Evolutionary conservation across 1,140 invertebrate species (phyloP), one percentile per base, ranked within the genome.

Genomic region (Rhysida immarginata): DNA sequence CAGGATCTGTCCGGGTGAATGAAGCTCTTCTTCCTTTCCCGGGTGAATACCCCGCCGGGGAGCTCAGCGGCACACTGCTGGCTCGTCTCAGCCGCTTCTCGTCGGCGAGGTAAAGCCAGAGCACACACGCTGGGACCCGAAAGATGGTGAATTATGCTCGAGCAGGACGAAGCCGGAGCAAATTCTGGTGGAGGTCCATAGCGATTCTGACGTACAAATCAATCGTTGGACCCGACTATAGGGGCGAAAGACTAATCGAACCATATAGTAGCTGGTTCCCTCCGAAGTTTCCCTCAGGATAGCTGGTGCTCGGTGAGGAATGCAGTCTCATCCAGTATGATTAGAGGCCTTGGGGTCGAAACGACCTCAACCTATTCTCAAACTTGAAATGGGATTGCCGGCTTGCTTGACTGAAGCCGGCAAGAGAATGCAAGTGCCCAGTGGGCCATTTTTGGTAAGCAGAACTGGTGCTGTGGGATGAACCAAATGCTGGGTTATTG

Each of bases 171-270:
- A 84, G 82, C 77, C 83, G 83, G 81, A 77, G 82, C 80, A 85
- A 87, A 86, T 82, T 77, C 81, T 85, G 84, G 77, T 87, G 83
- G 83, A 86, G 77, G 83, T 77, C 75, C 81, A 82, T 74, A 85
- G 80, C 81, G 81, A 77, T 85, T 84, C 82, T 86, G 84, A 87
- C 82, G 84, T 85, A 82, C 82, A 87, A 87, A 87, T 87, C 83
- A 83, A 83, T 87, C 81, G 83, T 85, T 81, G 73, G 78, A 88
- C 76, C 77, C 85, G 82, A 78, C 82, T 84, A 85, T 85, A 86
- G 83, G 82, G 84, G 83, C 82, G 83, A 87, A 87, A 88, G 84
- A 87, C 84, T 82, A 86, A 87, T 88, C 82, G 83, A 86, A 86
- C 81, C 79, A 80, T 85, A 82, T 86, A 84, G 81, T 85, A 85